phyloP scores from a whole-genome alignment of 2,113 vertebrate species.

The Hystrix cristata region DNA sequence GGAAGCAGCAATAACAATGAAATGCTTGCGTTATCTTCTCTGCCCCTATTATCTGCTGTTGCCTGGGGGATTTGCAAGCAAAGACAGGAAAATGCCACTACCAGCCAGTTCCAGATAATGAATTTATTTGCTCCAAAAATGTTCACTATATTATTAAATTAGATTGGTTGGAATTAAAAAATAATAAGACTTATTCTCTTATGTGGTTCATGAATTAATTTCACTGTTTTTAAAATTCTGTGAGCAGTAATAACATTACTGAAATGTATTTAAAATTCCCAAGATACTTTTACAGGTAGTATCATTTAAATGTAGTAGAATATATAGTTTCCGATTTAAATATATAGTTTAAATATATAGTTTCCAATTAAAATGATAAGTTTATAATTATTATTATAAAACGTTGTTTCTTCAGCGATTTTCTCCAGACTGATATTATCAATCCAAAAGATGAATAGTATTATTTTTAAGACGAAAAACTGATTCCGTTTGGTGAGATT shows the following conservation, averaged over 20 bases:
- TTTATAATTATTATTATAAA: not conserved
- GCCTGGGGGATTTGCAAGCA: conserved; percentile 49
- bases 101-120: conserved; percentile 52
- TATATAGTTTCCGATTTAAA: conserved; percentile 20
- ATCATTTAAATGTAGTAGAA: not conserved
- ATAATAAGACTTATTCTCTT: conserved; percentile 37
- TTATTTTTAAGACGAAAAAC: conserved; percentile 18
- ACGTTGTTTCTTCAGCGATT: not conserved
- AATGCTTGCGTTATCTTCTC: not conserved
- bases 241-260: not conserved
- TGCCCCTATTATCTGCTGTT: conserved; percentile 14
- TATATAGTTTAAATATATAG: not conserved
- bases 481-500: not conserved
- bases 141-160: conserved; percentile 64
- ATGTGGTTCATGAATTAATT: conserved; percentile 56
- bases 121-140: conserved; percentile 63
- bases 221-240: conserved; percentile 42
- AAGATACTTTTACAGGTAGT: conserved; percentile 33
- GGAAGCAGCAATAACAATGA: not conserved
- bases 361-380: conserved; percentile 32
- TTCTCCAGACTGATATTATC: not conserved
- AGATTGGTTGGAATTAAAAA: conserved; percentile 32
- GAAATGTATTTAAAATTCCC: conserved; percentile 44
- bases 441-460: not conserved
- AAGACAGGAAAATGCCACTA: conserved; percentile 39